phyloP scores from a whole-genome alignment of 1,140 invertebrate species.

The Triops cancriformis region DNA sequence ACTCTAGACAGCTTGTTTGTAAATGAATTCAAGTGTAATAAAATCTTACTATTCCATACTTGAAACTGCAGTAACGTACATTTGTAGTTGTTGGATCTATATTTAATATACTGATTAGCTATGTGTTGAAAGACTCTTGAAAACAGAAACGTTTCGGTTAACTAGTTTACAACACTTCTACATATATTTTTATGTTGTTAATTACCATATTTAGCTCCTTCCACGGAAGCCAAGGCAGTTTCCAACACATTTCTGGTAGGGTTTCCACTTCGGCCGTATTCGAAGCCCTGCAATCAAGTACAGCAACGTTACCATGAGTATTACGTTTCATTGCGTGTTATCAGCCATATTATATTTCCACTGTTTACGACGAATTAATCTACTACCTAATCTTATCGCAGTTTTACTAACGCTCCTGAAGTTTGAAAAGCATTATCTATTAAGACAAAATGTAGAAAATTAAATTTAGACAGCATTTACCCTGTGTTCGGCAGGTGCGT shows the following conservation, averaged over 20 bases:
- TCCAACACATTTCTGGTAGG: conserved; percentile 85
- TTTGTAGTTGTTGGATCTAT: too few species aligned
- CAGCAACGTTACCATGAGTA: too few species aligned
- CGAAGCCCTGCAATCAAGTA: conserved; percentile 59
- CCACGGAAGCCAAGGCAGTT: conserved; percentile 78
- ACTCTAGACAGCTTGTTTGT: too few species aligned
- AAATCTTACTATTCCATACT: too few species aligned
- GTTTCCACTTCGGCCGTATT: conserved; percentile 91
- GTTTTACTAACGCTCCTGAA: conserved; percentile 11
- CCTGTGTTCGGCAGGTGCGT: conserved; percentile 63
- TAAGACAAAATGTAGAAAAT: not conserved
- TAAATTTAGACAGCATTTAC: conserved; percentile 44
- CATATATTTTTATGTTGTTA: conserved; percentile 11
- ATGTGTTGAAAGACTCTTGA: too few species aligned
- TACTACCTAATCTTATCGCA: not conserved
- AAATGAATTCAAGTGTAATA: too few species aligned
- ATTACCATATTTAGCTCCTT: conserved; percentile 73
- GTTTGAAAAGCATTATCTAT: not conserved
- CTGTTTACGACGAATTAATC: conserved; percentile 15
- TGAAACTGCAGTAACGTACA: too few species aligned
- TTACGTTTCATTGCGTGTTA: too few species aligned
- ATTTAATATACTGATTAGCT: too few species aligned
- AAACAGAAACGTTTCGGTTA: too few species aligned
- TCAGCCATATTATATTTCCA: too few species aligned
- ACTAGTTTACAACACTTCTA: not conserved